These are phyloP conservation scores for Matsumyia berberina DNA, from an alignment of 2,888 invertebrate genomes.

Conservation along the genomic window DNA sequence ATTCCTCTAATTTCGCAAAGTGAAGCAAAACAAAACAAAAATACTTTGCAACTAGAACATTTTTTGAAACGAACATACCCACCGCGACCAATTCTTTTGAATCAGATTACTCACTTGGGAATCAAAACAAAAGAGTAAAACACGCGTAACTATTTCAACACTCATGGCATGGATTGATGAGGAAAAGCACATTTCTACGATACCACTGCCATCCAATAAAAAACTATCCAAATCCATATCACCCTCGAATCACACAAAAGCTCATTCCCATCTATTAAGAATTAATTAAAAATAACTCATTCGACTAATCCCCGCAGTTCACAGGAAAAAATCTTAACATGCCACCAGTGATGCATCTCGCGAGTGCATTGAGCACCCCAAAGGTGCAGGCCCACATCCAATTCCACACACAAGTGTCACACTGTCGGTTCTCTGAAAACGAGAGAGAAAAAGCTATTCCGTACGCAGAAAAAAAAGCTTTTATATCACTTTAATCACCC, in stretches of 20 bases:
- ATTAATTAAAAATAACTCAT: conserved; percentile 28
- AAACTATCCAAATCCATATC: neutral
- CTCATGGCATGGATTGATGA: neutral
- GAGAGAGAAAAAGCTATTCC: conserved; percentile 14
- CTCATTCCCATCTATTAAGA: neutral
- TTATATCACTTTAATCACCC: conserved; percentile 3
- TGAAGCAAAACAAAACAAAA: neutral
- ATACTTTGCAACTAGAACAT: neutral
- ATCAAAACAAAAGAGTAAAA: conserved; percentile 27
- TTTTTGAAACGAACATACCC: neutral
- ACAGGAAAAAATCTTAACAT: conserved; percentile 38
- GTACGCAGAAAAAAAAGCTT: conserved; percentile 13
- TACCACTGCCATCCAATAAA: conserved; percentile 10
- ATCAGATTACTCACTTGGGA: conserved; percentile 21
- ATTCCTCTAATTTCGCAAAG: too few relatives aligned
- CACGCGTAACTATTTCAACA: neutral
- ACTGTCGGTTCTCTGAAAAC: neutral
- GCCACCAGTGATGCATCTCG: conserved; percentile 34
- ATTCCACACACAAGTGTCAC: neutral
- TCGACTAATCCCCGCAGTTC: conserved; percentile 13
- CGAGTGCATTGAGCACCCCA: conserved; percentile 9
- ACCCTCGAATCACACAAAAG: conserved; percentile 5
- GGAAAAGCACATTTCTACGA: conserved; percentile 11
- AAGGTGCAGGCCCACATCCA: neutral
- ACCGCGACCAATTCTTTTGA: conserved; percentile 1